These are phyloP conservation scores for Polymixis lichenea DNA, from an alignment of 2,888 invertebrate genomes.

Conservation along the genomic window DNA sequence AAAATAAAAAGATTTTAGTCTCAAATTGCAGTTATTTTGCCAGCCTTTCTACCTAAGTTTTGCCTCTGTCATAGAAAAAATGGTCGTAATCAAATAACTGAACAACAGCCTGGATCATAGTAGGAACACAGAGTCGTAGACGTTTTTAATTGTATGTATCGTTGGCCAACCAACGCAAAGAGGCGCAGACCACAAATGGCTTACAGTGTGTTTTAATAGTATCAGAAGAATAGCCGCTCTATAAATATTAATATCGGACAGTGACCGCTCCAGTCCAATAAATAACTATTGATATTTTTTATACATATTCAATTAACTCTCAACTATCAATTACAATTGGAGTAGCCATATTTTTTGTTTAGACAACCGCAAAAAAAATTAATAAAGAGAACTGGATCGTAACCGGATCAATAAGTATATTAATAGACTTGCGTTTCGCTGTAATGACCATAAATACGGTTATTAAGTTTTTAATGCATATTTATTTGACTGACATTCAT, in stretches of 20 bases:
- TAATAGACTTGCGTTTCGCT: constrained; percentile 32
- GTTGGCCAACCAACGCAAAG: not conserved
- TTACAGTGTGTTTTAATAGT: constrained; percentile 18
- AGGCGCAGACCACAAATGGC: constrained; percentile 3
- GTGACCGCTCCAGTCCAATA: constrained; percentile 40
- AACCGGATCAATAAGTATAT: constrained; percentile 45
- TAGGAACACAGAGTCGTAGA: not conserved
- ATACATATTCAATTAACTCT: constrained; percentile 61
- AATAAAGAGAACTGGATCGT: constrained; percentile 43
- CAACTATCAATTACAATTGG: constrained; percentile 65
- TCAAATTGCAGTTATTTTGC: not conserved
- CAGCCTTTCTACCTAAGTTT: too few species aligned
- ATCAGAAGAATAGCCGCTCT: constrained; percentile 34
- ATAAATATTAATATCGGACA: constrained; percentile 51
- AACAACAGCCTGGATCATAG: not conserved
- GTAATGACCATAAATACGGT: constrained; percentile 33
- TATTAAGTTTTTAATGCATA: constrained; percentile 22
- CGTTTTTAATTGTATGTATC: not conserved
- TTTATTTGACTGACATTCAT: constrained; percentile 29
- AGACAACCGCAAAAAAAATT: constrained; percentile 46
- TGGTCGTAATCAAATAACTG: not conserved
- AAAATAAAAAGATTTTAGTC: too few species aligned
- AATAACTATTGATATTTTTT: constrained; percentile 56
- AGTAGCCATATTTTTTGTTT: constrained; percentile 58
- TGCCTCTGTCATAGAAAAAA: not conserved